Conservation (phyloP, 2,888 invertebrate genomes). For the Diarsia brunnea region DNA sequence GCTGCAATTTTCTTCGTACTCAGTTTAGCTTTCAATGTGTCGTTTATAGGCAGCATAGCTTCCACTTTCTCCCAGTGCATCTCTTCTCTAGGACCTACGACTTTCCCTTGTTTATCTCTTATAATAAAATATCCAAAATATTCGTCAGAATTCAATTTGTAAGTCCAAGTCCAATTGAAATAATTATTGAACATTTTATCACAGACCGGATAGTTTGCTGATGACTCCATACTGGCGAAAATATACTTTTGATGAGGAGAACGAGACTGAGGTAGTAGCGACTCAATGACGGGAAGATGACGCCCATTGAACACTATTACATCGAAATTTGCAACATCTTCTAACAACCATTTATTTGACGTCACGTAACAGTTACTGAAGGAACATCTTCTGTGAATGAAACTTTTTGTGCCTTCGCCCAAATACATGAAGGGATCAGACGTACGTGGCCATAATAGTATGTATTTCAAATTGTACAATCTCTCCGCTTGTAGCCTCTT, state of each 20-base stretch:
- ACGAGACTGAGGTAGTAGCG: conserved; percentile 69
- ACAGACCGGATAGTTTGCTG: conserved; percentile 72
- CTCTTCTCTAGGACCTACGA: conserved; percentile 72
- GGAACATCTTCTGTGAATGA: conserved; percentile 73
- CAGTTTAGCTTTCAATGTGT: conserved; percentile 70
- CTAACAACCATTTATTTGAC: conserved; percentile 66
- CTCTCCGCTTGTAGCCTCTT: no score
- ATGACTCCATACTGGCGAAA: conserved; percentile 72
- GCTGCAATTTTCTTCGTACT: conserved; percentile 74
- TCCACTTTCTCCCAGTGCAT: conserved; percentile 74
- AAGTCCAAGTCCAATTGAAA: conserved; percentile 82
- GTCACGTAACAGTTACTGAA: conserved; percentile 80
- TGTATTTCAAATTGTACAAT: conserved; percentile 69
- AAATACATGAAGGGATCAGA: conserved; percentile 71
- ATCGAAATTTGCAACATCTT: conserved; percentile 74
- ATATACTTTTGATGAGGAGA: conserved; percentile 61
- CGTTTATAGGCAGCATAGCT: conserved; percentile 71
- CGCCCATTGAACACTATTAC: conserved; percentile 77
- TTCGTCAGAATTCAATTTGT: conserved; percentile 75
- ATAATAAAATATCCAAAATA: conserved; percentile 74
- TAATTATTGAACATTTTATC: conserved; percentile 68
- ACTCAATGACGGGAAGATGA: conserved; percentile 57
- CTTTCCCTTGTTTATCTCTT: conserved; percentile 66
- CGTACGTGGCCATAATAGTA: conserved; percentile 76
- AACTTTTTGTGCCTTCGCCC: conserved; percentile 71